A percentile compares a stretch with the other conserved stretches of the same genome.
phyloP scores from a whole-genome alignment of 2,797 vertebrate genomes.

The Sardinella longiceps region DNA sequence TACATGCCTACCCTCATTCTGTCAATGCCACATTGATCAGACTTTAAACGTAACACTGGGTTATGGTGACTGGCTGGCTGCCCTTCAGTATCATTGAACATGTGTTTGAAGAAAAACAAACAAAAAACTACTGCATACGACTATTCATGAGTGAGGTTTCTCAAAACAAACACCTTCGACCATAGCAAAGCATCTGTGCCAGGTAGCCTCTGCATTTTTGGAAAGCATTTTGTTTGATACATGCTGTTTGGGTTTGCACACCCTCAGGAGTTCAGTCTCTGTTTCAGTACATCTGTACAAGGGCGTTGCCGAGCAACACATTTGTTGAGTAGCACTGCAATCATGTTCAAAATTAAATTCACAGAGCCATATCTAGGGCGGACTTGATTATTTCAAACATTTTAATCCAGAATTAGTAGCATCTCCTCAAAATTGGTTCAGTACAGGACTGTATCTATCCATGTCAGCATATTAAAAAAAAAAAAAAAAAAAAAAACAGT shows the following conservation, averaged over 20 bases:
- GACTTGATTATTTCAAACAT: not conserved
- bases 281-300: not conserved
- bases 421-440: not conserved
- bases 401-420: not conserved
- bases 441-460: not conserved
- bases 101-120: not conserved
- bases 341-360: not conserved
- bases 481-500: no score
- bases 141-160: not conserved
- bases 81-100: not conserved
- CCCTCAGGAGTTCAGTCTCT: not conserved
- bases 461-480: not conserved
- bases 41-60: not conserved
- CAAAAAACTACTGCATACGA: not conserved
- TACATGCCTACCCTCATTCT: slow-evolving; percentile 15
- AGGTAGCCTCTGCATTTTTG: not conserved
- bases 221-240: not conserved
- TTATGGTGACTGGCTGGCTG: not conserved
- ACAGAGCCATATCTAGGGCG: not conserved
- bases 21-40: not conserved
- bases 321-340: not conserved
- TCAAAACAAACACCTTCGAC: not conserved
- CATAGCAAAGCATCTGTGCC: not conserved
- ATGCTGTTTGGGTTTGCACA: not conserved
- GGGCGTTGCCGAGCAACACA: not conserved